Conservation (phyloP, 2,113 vertebrate genomes). For the Gallinago media region DNA sequence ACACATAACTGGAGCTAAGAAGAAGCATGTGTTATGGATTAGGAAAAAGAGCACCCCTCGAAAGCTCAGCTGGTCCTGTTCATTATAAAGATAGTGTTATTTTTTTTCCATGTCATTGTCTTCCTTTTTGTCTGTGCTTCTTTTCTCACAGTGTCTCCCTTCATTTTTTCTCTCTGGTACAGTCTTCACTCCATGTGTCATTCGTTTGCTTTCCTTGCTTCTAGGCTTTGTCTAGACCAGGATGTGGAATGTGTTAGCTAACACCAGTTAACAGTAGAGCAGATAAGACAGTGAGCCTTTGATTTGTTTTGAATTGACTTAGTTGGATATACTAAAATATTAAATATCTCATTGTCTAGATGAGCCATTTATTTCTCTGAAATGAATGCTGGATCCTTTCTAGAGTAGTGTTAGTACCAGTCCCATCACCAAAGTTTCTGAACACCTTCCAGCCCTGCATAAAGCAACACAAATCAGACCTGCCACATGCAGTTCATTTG, state of each 20-base stretch:
- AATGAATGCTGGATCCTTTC: background rate
- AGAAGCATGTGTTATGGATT: conserved; percentile 66
- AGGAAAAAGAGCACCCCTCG: conserved; percentile 51
- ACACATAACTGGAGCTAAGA: conserved; percentile 44
- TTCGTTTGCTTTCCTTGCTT: background rate
- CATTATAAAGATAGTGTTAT: background rate
- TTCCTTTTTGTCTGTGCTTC: background rate
- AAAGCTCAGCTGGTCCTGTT: conserved; percentile 56
- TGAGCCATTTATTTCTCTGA: background rate
- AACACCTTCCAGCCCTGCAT: background rate
- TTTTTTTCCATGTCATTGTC: conserved; percentile 54
- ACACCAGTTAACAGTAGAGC: background rate
- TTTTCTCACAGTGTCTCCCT: background rate
- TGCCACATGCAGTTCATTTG: background rate
- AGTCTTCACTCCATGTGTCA: background rate
- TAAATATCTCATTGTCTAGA: background rate
- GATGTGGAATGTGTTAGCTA: background rate
- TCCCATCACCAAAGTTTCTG: background rate
- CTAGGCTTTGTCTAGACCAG: conserved; percentile 22
- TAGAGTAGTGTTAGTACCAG: background rate
- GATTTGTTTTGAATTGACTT: background rate
- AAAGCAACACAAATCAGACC: background rate
- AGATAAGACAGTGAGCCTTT: background rate
- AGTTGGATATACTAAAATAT: background rate
- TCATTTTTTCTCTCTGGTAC: background rate